Conservation (phyloP, 1,140 invertebrate species). For the Heliconius melpomene region DNA sequence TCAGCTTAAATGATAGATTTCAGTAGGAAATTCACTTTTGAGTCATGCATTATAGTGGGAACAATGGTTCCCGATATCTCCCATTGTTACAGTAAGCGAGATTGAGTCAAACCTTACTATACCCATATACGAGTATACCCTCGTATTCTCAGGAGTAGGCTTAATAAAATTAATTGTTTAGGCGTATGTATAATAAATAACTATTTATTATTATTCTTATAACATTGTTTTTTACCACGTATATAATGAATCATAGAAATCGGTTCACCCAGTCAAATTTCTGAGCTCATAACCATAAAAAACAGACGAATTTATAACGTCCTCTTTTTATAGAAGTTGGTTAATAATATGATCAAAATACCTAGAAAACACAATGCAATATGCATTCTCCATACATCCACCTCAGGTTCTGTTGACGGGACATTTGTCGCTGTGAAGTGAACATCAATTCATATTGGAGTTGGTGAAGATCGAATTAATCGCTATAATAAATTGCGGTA, state of each 20-base stretch:
- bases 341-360: not conserved
- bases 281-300: no score
- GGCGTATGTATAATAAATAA: no score
- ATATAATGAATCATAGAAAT: no score
- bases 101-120: not conserved
- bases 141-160: no score
- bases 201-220: no score
- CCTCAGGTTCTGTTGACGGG: slow-evolving; percentile 10
- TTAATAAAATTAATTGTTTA: no score
- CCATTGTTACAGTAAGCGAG: slow-evolving; percentile 1
- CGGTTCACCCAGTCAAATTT: no score
- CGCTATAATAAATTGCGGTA: slow-evolving; percentile 4
- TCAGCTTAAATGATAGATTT: slow-evolving; percentile 7
- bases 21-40: not conserved
- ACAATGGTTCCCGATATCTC: not conserved
- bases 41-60: not conserved
- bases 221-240: no score
- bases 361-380: not conserved
- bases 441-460: slow-evolving; percentile 25
- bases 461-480: slow-evolving; percentile 26
- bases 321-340: not conserved
- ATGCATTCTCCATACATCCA: slow-evolving; percentile 2
- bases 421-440: slow-evolving; percentile 15
- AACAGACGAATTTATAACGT: no score
- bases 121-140: no score